Evolutionary conservation across 2,888 invertebrate genomes (phyloP), one percentile per base, ranked within the genome.

Genomic region (Periphyllus acericola): DNA sequence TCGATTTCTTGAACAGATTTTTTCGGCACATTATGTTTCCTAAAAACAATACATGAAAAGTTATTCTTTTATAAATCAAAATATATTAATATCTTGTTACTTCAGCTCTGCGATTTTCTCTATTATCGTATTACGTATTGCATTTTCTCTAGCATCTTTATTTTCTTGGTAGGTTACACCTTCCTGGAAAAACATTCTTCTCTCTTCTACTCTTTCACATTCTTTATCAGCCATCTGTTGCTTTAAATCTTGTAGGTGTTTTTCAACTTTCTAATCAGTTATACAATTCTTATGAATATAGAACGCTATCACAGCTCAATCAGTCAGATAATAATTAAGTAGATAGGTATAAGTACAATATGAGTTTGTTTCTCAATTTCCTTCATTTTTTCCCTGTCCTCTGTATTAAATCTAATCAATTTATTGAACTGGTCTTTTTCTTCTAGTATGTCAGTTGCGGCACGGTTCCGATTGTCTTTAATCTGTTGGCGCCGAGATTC

Each of bases 201-300:
- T 93, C 25, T 93, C 90, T 76, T 93, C 93, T 29, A 94, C 94
- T 92, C 93, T 93, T 89, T 94, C 93, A 17, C 93, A 92, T 91
- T 95, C 95, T 90, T 95, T 95, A 89, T 95, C 94, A 90, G 95
- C 94, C 80, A 95, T 92, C 91, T 92, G 90, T 94, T 91, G 94
- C 91, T 95, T 92, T 83, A 95, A 94, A 90, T 93, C 94, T 88
- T 93, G 93, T 1, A 94, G 93, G 90, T 95, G 94, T 46, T 92
- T 91, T 68, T 90, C 89, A 25, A 89, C 89, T 75, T 88, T 90
- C 91, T 91, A 89, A 34, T 36, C n/a, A 46, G 14, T 46, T 46
- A 46, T 14, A 46, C 8, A 1, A 46, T 46, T 46, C 11, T 46
- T 46, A 46, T 46, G 1, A 46, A 14, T 14, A 46, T 14, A 46